Evolutionary conservation across 2,888 invertebrate genomes (phyloP), one percentile per base, ranked within the genome.

Genomic region (Diloba caeruleocephala): DNA sequence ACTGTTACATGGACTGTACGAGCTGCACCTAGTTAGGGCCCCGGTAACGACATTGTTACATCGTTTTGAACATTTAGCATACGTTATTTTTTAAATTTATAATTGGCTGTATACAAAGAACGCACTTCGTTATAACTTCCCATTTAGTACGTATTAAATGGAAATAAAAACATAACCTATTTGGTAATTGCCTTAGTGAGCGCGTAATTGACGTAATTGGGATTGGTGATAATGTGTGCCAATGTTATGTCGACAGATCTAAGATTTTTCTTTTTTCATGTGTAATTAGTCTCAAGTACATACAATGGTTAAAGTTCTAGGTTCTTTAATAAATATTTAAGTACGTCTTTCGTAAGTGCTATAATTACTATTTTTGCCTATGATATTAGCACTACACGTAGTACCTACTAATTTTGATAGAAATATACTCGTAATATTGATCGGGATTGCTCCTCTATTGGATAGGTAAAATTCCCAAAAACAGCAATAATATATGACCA

Each of bases 41-140:
- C 80, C 74, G 83, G 79, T 90, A 92, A 92, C 85, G 87, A 89
- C 87, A 79, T 91, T 85, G 87, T 90, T 91, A 89, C 82, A 66
- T 75, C 72, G 74, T 83, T 90, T 90, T 84, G 85, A 79, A 73
- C 82, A 71, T 82, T 90, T 91, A 90, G 85, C 87, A 77, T 71
- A 58, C 59, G 57, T 74, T 76, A 74, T 61, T 85, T 81, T 87
- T 86, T 79, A 76, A 42, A 68, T 82, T 87, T 82, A n/a, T 88
- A 90, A 90, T 90, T 88, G 87, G 85, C 58, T 60, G 32, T 54
- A 50, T 72, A 67, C 65, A 74, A 73, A 74, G 76, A 80, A 76
- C 70, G 65, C 54, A 74, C 71, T 74, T 77, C 75, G 75, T 78
- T 79, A 76, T 71, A 66, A 54, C 50, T 41, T 38, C 38, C 50